Conservation (phyloP, 2,113 vertebrate genomes). For the Nannobrachium achirus region DNA sequence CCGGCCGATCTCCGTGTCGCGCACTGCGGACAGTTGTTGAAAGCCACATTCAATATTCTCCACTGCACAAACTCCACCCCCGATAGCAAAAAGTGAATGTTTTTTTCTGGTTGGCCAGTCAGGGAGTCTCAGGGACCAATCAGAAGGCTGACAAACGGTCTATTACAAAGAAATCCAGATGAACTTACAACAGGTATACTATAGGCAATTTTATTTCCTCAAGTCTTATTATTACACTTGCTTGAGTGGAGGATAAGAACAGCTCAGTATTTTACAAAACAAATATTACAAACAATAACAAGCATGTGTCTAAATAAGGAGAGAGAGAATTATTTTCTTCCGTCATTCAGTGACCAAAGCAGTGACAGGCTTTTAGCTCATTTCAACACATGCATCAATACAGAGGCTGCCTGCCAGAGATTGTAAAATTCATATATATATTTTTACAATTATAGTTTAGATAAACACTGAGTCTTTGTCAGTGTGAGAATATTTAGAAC, state of each 20-base stretch:
- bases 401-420: background rate
- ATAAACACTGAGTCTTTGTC: background rate
- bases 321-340: conserved; percentile 29
- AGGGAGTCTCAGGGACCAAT: too few relatives aligned
- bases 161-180: background rate
- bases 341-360: conserved; percentile 20
- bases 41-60: too few relatives aligned
- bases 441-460: background rate
- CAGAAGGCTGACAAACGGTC: too few relatives aligned
- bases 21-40: too few relatives aligned
- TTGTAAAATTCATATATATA: background rate
- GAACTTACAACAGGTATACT: too few relatives aligned
- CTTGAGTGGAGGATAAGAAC: conserved; percentile 53
- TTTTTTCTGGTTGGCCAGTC: too few relatives aligned
- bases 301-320: conserved; percentile 49
- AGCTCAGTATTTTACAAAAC: conserved; percentile 57
- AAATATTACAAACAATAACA: conserved; percentile 45
- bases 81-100: too few relatives aligned
- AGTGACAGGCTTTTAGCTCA: conserved; percentile 14
- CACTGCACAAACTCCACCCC: too few relatives aligned
- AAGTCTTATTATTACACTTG: conserved; percentile 60
- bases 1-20: too few relatives aligned
- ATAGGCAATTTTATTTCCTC: conserved; percentile 34
- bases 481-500: background rate
- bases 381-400: conserved; percentile 28